Evolutionary conservation across 1,140 invertebrate genomes (phyloP), one percentile per base, ranked within the genome.

Genomic region (Choristoneura fumiferana): DNA sequence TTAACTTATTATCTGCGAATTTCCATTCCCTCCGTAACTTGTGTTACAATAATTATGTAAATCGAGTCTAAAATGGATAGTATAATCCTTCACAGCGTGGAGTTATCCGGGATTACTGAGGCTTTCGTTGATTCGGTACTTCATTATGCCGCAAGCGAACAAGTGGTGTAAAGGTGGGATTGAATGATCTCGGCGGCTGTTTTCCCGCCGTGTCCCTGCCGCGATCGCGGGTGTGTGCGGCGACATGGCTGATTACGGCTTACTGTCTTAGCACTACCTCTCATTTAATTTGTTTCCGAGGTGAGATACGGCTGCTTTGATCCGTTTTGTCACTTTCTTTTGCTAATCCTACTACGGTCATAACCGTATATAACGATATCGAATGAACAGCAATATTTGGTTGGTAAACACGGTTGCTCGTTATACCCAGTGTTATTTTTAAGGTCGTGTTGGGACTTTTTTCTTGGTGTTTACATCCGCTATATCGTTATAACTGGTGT

Each of bases 1-100:
- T 17, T 22, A 49, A 49, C 43, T 49, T 49, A 49, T 49, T 49
- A 49, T 49, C 43, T 49, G 43, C 43, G 43, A 22, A 13, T 12
- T 49, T 49, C 43, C 43, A 33, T 49, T 49, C 43, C 17, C 43
- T 18, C 17, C 29, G 43, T 49, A 49, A 33, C 18, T 49, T 49
- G 18, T 49, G 43, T 49, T 49, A 49, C 18, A 45, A 45, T 49
- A 29, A 29, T 49, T 49, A 49, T 49, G 43, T 49, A 49, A 49
- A 49, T 49, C 6, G 22, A 49, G 43, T 49, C 17, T 29, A 49
- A 49, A 49, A 49, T 18, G 43, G 17, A n/a, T 49, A 49, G 43
- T 29, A 29, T 49, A 49, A 18, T 49, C 43, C 18, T 49, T 29
- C 22, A 29, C 22, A 6, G 22, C 2, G 22, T 17, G 43, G 18